Conservation (phyloP, 2,888 invertebrate species). For the Neoascia interrupta region DNA sequence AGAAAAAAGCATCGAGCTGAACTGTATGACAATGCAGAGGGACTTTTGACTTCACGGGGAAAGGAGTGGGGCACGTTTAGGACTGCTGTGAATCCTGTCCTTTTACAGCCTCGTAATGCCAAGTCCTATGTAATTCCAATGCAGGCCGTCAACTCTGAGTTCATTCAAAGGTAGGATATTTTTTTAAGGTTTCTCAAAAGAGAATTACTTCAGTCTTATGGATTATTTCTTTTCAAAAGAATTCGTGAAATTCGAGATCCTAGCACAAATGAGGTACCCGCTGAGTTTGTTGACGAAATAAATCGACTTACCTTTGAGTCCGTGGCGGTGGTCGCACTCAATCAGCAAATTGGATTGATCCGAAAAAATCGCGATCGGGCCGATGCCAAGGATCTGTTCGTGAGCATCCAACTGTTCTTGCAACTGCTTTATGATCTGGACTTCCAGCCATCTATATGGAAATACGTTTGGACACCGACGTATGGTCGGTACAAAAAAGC, state of each 20-base stretch:
- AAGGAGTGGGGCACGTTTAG: not conserved
- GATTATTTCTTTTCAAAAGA: slow-evolving; percentile 71
- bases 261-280: slow-evolving; percentile 76
- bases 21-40: slow-evolving; percentile 63
- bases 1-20: slow-evolving; percentile 72
- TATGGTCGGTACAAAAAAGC: slow-evolving; percentile 71
- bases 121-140: not conserved
- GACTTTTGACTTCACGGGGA: slow-evolving; percentile 56
- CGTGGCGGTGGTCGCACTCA: slow-evolving; percentile 77
- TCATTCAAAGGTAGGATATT: not conserved
- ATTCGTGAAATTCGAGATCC: slow-evolving; percentile 75
- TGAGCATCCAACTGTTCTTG: slow-evolving; percentile 71
- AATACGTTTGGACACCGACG: slow-evolving; percentile 70
- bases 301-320: slow-evolving; percentile 83
- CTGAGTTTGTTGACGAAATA: slow-evolving; percentile 80
- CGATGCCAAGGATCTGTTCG: slow-evolving; percentile 64
- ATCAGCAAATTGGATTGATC: slow-evolving; percentile 75
- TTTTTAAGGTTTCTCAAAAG: not conserved
- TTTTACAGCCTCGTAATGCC: not conserved
- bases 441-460: slow-evolving; percentile 73
- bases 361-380: slow-evolving; percentile 40
- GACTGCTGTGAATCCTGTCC: not conserved
- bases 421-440: slow-evolving; percentile 69
- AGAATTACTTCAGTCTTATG: not conserved
- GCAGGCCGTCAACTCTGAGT: not conserved